A percentile compares a stretch with the other conserved stretches of the same genome.
phyloP scores from a whole-genome alignment of 2,113 vertebrate genomes.

The Megatriorchis doriae region DNA sequence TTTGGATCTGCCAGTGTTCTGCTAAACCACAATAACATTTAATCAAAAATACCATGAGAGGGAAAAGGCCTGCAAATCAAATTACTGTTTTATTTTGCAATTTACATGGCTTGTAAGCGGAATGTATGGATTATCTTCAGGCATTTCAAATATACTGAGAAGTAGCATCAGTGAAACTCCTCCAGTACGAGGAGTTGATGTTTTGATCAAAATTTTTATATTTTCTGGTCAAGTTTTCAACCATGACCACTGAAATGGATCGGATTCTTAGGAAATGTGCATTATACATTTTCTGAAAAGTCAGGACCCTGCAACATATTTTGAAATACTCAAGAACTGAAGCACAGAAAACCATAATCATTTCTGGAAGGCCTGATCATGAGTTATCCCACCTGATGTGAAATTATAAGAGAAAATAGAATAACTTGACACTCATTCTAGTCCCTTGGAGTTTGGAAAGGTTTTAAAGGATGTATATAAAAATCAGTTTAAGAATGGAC shows the following conservation, averaged over 20 bases:
- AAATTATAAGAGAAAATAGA: neutral
- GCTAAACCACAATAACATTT: neutral
- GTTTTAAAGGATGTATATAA: neutral
- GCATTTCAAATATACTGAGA: slow-evolving; percentile 7
- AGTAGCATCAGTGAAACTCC: neutral
- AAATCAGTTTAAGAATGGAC: neutral
- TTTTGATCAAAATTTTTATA: neutral
- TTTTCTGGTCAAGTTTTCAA: neutral
- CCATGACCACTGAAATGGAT: neutral
- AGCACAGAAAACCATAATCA: neutral
- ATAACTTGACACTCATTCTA: neutral
- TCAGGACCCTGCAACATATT: neutral
- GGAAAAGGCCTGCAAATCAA: neutral
- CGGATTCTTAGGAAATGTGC: neutral
- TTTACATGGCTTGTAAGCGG: neutral
- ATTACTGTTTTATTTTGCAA: neutral
- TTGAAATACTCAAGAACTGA: neutral
- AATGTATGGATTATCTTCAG: neutral
- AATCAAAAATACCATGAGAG: neutral
- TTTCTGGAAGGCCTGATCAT: neutral
- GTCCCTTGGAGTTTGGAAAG: neutral
- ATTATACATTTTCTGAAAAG: neutral
- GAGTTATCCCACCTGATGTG: neutral
- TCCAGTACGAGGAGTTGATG: neutral
- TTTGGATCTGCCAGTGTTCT: neutral